These are phyloP conservation scores for Drosophila cardini DNA, from an alignment of 1,140 invertebrate genomes.

Conservation along the genomic window DNA sequence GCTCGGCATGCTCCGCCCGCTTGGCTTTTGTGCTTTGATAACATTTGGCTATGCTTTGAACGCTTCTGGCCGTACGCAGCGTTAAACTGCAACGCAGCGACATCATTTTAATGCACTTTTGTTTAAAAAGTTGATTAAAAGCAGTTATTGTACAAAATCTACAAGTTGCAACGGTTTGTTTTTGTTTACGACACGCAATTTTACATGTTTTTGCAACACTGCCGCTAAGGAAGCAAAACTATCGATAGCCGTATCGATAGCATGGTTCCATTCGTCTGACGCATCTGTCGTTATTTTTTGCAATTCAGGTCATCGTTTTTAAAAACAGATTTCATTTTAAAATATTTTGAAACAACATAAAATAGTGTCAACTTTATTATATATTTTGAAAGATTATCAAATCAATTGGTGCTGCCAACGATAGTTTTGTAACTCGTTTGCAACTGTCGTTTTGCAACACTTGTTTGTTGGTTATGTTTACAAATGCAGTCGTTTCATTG, in stretches of 20 bases:
- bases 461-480: conserved; percentile 74
- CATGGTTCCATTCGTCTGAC: too few species aligned
- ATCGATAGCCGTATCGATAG: too few species aligned
- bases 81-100: conserved; percentile 45
- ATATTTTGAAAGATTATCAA: neutral
- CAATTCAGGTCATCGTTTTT: too few species aligned
- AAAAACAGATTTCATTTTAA: too few species aligned
- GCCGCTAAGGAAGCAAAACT: neutral
- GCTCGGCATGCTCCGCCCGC: conserved; percentile 36
- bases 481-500: conserved; percentile 31
- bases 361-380: too few species aligned
- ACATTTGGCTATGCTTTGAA: conserved; percentile 7
- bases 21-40: conserved; percentile 56
- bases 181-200: conserved; percentile 54
- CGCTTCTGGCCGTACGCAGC: conserved; percentile 18
- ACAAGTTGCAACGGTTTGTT: conserved; percentile 26
- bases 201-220: conserved; percentile 32
- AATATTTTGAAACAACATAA: too few species aligned
- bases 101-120: conserved; percentile 48
- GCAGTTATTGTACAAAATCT: neutral
- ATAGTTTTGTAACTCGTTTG: neutral
- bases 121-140: neutral
- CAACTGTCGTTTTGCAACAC: conserved; percentile 30
- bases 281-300: too few species aligned
- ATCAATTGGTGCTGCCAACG: neutral